These are phyloP conservation scores for Contarinia nasturtii DNA, from an alignment of 1,140 invertebrate species.

Conservation along the genomic window DNA sequence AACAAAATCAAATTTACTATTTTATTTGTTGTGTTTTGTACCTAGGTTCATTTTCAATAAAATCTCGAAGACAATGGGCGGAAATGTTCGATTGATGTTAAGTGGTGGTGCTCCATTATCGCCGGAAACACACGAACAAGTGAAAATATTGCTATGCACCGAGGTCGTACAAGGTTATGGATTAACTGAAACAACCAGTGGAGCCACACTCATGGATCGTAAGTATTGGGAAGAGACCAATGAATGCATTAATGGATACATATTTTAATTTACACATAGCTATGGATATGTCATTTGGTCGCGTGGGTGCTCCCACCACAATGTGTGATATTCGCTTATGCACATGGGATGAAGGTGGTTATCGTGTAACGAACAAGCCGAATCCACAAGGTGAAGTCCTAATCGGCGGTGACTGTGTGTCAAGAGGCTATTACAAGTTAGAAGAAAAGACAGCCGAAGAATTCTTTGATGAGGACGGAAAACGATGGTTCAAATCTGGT, in stretches of 20 bases:
- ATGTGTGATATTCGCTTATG: slow-evolving; percentile 72
- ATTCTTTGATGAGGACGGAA: slow-evolving; percentile 65
- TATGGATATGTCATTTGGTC: slow-evolving; percentile 33
- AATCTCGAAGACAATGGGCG: slow-evolving; percentile 67
- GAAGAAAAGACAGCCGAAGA: slow-evolving; percentile 77
- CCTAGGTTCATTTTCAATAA: slow-evolving; percentile 48
- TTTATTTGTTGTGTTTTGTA: neutral
- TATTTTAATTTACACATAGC: slow-evolving; percentile 6
- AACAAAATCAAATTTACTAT: no score
- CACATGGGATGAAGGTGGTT: slow-evolving; percentile 92
- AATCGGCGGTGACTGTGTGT: slow-evolving; percentile 79
- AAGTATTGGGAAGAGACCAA: no score
- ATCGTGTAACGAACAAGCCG: slow-evolving; percentile 74
- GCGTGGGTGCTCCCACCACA: slow-evolving; percentile 76
- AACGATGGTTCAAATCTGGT: slow-evolving; percentile 84
- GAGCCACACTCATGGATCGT: slow-evolving; percentile 76
- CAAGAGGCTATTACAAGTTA: slow-evolving; percentile 87
- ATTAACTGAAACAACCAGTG: slow-evolving; percentile 89
- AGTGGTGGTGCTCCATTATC: slow-evolving; percentile 87
- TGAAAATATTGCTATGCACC: slow-evolving; percentile 81
- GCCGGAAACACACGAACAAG: slow-evolving; percentile 88
- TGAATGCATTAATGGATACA: no score
- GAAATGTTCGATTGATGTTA: slow-evolving; percentile 67
- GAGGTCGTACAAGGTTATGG: slow-evolving; percentile 90
- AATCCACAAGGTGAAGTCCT: slow-evolving; percentile 83